Evolutionary conservation across 2,113 vertebrate species (phyloP).

Genomic region (Actenoides lindsayi): DNA sequence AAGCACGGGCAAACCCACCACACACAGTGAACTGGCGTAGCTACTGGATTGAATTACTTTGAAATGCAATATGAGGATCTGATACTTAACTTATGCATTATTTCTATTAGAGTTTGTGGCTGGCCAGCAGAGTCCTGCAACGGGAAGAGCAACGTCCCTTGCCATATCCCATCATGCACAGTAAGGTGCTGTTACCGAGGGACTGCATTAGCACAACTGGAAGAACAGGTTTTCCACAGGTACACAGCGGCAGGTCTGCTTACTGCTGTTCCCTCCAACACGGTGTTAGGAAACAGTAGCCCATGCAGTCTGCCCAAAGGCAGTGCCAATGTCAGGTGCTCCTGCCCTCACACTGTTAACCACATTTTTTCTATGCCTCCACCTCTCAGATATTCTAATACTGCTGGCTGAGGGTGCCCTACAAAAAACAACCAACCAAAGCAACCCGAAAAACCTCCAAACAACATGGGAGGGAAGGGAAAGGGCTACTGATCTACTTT

Average conservation of each 20-base stretch:
- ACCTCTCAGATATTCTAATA: not conserved
- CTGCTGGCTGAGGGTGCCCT: rapidly evolving
- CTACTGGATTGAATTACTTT: not conserved
- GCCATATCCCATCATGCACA: not conserved
- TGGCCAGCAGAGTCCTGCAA: not conserved
- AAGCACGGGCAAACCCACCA: not conserved
- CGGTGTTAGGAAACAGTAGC: not conserved
- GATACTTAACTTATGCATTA: not conserved
- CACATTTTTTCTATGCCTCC: not conserved
- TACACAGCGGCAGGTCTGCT: not conserved
- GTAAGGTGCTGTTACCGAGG: rapidly evolving
- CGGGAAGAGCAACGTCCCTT: not conserved
- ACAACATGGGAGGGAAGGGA: not conserved
- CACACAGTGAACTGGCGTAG: not conserved
- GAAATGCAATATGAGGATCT: not conserved
- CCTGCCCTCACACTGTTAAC: not conserved
- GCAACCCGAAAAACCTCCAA: not conserved
- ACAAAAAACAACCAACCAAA: not conserved
- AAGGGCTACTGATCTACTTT: not conserved
- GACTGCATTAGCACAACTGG: not conserved
- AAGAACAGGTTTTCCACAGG: not conserved
- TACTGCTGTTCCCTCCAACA: not conserved
- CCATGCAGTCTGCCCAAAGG: not conserved
- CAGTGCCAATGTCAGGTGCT: not conserved
- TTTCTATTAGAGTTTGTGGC: not conserved